Percentiles rank a stretch among this genome's conserved stretches.
phyloP scores from a whole-genome alignment of 2,888 invertebrate species.

The Plusia festucae region DNA sequence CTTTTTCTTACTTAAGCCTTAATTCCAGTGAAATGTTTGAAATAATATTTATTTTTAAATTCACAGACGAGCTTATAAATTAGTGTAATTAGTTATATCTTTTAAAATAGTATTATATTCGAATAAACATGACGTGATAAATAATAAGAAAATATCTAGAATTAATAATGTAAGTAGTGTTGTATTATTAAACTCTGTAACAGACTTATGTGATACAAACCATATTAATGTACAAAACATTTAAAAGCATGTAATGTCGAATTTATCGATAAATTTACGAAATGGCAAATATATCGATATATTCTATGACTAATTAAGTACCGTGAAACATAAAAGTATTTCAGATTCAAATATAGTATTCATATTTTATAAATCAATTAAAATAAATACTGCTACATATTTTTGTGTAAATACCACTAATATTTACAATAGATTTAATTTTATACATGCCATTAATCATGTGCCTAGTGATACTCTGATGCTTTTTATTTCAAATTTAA shows the following conservation, averaged over 20 bases:
- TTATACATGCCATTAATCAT: slow-evolving; percentile 40
- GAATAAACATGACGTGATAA: neutral
- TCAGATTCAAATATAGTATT: no score
- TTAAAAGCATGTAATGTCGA: neutral
- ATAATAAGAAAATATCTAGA: neutral
- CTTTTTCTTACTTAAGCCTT: no score
- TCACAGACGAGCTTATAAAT: neutral
- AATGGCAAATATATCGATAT: neutral
- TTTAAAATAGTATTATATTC: neutral
- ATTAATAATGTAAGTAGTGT: neutral
- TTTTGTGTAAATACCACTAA: slow-evolving; percentile 46
- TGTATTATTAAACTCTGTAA: neutral
- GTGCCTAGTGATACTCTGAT: slow-evolving; percentile 10
- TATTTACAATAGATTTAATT: slow-evolving; percentile 27
- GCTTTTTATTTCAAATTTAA: neutral
- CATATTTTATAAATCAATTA: neutral
- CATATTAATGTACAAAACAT: neutral
- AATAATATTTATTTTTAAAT: neutral
- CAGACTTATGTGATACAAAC: neutral
- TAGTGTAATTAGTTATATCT: neutral
- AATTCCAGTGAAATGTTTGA: neutral
- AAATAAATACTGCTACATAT: slow-evolving; percentile 13
- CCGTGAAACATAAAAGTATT: no score
- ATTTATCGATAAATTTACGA: neutral
- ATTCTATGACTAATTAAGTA: neutral